phyloP scores from a whole-genome alignment of 2,797 vertebrate species.

The Urocyon cinereoargenteus region DNA sequence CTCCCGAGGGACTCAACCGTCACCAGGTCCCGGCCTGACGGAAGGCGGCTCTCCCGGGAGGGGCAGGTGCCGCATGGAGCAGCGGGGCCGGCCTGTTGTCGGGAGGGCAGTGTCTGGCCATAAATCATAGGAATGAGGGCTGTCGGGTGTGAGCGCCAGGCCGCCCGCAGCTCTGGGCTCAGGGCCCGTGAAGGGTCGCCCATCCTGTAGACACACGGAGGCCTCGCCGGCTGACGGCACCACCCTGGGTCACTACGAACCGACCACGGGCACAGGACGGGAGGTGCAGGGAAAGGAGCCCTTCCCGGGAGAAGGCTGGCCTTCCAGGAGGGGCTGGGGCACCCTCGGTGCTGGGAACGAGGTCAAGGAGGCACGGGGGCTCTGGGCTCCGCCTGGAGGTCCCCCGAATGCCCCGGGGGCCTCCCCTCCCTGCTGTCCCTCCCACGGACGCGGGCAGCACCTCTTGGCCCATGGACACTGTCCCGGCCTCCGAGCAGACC shows the following conservation, averaged over 20 bases:
- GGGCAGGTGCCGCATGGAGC: not conserved
- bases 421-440: not conserved
- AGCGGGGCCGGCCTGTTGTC: conserved; percentile 22
- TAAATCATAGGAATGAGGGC: conserved; percentile 61
- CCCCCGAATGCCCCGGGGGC: not conserved
- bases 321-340: not conserved
- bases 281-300: not conserved
- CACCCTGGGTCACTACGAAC: not conserved
- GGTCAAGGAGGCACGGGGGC: rapidly evolving
- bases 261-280: not conserved
- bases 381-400: not conserved
- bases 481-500: rapidly evolving
- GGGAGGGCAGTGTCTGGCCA: not conserved
- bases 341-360: not conserved
- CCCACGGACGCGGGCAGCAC: rapidly evolving
- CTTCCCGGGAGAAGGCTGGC: not conserved
- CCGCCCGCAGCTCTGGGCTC: conserved; percentile 20
- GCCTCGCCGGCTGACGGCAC: not conserved
- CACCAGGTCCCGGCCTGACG: not conserved
- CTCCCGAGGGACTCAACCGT: not conserved
- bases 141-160: not conserved
- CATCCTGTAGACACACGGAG: not conserved
- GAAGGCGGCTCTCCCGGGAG: not conserved
- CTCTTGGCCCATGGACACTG: not conserved
- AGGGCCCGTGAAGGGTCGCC: not conserved